These are phyloP conservation scores for Channa maculata DNA, from an alignment of 2,113 vertebrate species.

Conservation along the genomic window DNA sequence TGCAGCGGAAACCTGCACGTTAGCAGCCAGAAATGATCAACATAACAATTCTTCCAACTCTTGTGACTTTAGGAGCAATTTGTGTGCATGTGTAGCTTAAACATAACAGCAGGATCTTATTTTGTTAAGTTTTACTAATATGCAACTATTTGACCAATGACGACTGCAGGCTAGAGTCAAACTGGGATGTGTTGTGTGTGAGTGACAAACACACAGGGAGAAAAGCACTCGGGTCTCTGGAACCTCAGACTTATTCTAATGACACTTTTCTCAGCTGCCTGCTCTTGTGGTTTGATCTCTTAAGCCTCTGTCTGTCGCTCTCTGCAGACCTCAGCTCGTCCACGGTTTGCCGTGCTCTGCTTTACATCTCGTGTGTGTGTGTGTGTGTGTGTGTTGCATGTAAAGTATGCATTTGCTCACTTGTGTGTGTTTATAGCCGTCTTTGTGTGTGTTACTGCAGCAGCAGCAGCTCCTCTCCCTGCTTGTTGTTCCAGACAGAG, in stretches of 20 bases:
- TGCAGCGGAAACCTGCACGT: no score
- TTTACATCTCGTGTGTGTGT: constrained; percentile 27
- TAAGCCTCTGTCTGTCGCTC: constrained; percentile 22
- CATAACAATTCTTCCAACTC: no score
- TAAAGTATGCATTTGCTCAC: not conserved
- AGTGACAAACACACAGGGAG: no score
- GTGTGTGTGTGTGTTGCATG: not conserved
- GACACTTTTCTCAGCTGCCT: not conserved
- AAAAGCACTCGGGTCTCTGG: not conserved
- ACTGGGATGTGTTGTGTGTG: not conserved
- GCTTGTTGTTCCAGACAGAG: constrained; percentile 64
- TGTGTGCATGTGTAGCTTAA: no score
- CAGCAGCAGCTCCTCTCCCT: constrained; percentile 41
- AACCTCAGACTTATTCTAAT: not conserved
- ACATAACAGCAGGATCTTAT: no score
- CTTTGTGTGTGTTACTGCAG: constrained; percentile 7
- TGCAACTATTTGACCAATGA: no score
- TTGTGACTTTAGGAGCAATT: no score
- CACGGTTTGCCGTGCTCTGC: constrained; percentile 25
- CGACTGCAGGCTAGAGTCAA: no score
- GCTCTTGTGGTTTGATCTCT: constrained; percentile 40
- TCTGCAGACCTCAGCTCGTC: constrained; percentile 47
- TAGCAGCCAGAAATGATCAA: no score
- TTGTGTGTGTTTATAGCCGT: not conserved
- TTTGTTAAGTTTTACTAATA: no score